Percentiles rank a stretch among this genome's conserved stretches.
Evolutionary conservation across 2,113 vertebrate species (phyloP).

Genomic region (Neodontobutis hainanensis): DNA sequence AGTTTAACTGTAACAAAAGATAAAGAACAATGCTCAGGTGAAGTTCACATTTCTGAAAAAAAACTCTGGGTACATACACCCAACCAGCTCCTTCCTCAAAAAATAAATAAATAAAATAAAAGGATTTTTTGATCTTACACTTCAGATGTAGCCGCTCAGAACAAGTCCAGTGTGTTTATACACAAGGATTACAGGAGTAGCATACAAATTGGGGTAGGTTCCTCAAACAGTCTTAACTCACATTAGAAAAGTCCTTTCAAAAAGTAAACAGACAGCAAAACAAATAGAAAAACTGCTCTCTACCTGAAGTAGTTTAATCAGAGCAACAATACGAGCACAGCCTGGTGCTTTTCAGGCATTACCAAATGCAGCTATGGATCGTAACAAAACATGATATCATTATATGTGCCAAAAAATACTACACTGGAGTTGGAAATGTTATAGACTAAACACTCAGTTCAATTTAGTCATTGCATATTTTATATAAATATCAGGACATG

Average conservation of each 20-base stretch:
- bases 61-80: neutral
- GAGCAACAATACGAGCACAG: too few relatives aligned
- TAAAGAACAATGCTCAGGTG: constrained; percentile 9
- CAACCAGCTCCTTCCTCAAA: constrained; percentile 26
- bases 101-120: constrained; percentile 46
- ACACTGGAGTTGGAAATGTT: too few relatives aligned
- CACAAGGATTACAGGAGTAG: constrained; percentile 46
- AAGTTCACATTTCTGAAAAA: constrained; percentile 6
- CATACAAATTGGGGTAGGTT: constrained; percentile 57
- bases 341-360: too few relatives aligned
- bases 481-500: too few relatives aligned
- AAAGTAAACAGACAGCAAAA: neutral
- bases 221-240: constrained; percentile 31
- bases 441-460: too few relatives aligned
- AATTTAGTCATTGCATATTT: too few relatives aligned
- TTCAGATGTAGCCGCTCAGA: constrained; percentile 45
- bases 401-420: too few relatives aligned
- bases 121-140: constrained; percentile 51
- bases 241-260: constrained; percentile 25
- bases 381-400: too few relatives aligned
- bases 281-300: too few relatives aligned
- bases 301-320: too few relatives aligned
- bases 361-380: too few relatives aligned
- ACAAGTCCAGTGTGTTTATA: constrained; percentile 52
- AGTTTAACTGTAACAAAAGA: constrained; percentile 9